Evolutionary conservation across 2,113 vertebrate genomes (phyloP).

Genomic region (Limnothrissa miodon): DNA sequence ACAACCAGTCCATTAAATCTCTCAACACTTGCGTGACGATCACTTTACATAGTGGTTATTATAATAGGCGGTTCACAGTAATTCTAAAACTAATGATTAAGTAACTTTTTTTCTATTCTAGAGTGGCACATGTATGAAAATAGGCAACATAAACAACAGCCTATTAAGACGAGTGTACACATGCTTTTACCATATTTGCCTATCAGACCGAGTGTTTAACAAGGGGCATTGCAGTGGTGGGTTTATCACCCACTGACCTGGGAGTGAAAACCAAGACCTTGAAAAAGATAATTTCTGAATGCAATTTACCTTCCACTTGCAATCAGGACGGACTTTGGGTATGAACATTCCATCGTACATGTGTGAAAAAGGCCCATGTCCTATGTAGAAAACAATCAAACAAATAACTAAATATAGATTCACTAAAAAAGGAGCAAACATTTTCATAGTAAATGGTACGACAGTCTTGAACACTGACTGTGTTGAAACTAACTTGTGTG

Average conservation of each 20-base stretch:
- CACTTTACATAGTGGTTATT: no score
- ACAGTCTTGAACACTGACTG: background rate
- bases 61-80: no score
- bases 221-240: background rate
- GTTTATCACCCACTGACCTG: background rate
- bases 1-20: no score
- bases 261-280: background rate
- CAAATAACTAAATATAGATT: background rate
- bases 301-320: slow-evolving; percentile 78
- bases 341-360: slow-evolving; percentile 92
- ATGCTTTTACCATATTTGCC: background rate
- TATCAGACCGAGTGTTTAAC: background rate
- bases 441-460: background rate
- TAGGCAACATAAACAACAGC: no score
- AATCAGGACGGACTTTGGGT: slow-evolving; percentile 71
- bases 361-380: slow-evolving; percentile 94
- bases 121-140: no score
- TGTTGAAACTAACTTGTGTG: background rate
- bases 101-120: background rate
- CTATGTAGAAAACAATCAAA: slow-evolving; percentile 62
- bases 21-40: no score
- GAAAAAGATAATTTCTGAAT: no score
- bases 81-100: background rate
- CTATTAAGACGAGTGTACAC: background rate
- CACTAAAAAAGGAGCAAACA: background rate